Evolutionary conservation across 2,113 vertebrate species (phyloP), one percentile per base, ranked within the genome.

Genomic region (Scophthalmus maximus): DNA sequence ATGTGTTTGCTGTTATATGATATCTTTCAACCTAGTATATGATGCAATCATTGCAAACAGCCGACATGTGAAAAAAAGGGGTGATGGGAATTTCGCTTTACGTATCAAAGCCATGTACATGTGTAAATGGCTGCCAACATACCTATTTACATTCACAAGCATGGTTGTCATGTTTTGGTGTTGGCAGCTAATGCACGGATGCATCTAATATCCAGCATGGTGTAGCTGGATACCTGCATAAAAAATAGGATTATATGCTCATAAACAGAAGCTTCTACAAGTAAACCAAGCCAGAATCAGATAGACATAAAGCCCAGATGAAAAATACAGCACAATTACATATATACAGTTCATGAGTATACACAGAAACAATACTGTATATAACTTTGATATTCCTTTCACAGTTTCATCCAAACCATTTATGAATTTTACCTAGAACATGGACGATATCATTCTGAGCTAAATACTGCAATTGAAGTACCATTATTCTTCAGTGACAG

Each of bases 41-140:
- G 83, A 89, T 66, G 82, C 69, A 84, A 84, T 72, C 46, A 51
- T 75, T 81, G 76, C 66, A 57, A 60, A 68, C 12, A 14, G 66
- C 22, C 11, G 11, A 26, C 14, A 32, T 40, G 22, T 53, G 26
- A 66, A 77, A 74, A 64, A 68, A 44, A 51, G 11, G 47, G 14
- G 80, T 56, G 63, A 44, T 70, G 76, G 15, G 75, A 63, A 62
- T 66, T 71, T 50, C 26, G 29, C 70, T 81, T 70, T 73, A 61
- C 79, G 74, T 56, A 79, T 80, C 63, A 68, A 61, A 74, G 76
- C 32, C 58, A 29, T 75, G 59, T 79, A 52, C 50, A 2, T 75
- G 60, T 75, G 46, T 52, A 63, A 44, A 26, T 26, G 52, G 55
- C 29, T 70, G 58, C 76, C 60, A 70, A 56, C 26, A 63, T 32